Evolutionary conservation across 2,113 vertebrate genomes (phyloP), one percentile per base, ranked within the genome.

Genomic region (Nothobranchius furzeri): DNA sequence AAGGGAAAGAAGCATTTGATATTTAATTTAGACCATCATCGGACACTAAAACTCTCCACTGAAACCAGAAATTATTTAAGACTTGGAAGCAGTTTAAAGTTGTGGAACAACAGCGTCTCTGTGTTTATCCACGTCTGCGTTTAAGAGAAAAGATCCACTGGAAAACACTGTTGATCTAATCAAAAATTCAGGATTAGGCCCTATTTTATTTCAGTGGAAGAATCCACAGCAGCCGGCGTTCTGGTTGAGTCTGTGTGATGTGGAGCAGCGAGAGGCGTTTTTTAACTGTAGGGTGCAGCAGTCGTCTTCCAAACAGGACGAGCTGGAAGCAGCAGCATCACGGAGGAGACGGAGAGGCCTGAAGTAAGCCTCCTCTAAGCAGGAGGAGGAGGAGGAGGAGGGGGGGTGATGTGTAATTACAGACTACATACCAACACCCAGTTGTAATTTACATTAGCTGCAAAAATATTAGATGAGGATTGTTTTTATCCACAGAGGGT

Each of bases 221-320:
- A 59, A 46, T 20, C 48, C 50, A 50, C 0, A 68, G 42, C 15
- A 54, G 12, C 36, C 11, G 30, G 15, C 7, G 54, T 13, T 43
- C 9, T n/a, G 1, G 48, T 1, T 6, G 25, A 35, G 36, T 3
- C 65, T 55, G 37, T 24, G 46, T 17, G 12, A 50, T 35, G 5
- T 54, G 55, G 71, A 61, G 72, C 60, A 6, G 68, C 63, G 72
- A 92, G 95, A 93, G 93, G 93, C 91, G 88, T 89, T 67, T 94
- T 94, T 91, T 95, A 86, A 98, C 97, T 99, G 96, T 95, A 99
- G 97, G 95, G 97, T 95, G 97, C 97, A 98, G 97, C 94, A 98
- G 95, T 94, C 95, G 94, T 93, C 97, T 98, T 96, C 92, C 93
- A 93, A 95, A 96, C 91, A 83, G 71, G 62, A 67, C 60, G 57